Base-by-base conservation (phyloP, 2,888 invertebrate species). In the Platypus cylindrus region DNA sequence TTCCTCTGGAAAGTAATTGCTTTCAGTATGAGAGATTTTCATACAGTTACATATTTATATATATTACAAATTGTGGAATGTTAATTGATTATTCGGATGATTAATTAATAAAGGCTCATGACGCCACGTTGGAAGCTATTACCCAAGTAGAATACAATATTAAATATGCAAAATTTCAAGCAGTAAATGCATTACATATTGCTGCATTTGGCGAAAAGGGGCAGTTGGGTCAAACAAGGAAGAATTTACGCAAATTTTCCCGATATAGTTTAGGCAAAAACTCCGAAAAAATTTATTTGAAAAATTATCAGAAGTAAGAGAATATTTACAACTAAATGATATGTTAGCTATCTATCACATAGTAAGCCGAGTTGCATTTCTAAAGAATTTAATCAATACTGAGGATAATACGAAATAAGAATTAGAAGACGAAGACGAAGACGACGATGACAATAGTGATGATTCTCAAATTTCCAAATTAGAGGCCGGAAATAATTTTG, bases 301-400 rank as follows among this genome's bases (percentile, higher is more conserved):
- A n/a, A n/a, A n/a, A n/a, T n/a, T n/a, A n/a, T n/a, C 27, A 5
- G 32, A 41, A 7, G 32, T 39, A 17, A 31, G 26, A 27, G 23
- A 26, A 12, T 22, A 12, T 16, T 27, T 38, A 4, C 7, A 29
- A 14, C 25, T 43, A 17, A 11, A 14, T 14, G 40, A 44, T 34
- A 25, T 40, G 14, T 37, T 44, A 32, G 27, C 36, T 12, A 29
- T 40, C 12, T 41, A n/a, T n/a, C n/a, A n/a, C n/a, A n/a, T n/a
- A n/a, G n/a, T n/a, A n/a, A n/a, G n/a, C n/a, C n/a, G n/a, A n/a
- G n/a, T n/a, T n/a, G n/a, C n/a, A n/a, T n/a, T n/a, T n/a, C n/a
- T n/a, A n/a, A n/a, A n/a, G n/a, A n/a, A n/a, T n/a, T n/a, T n/a
- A n/a, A n/a, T n/a, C n/a, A n/a, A n/a, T n/a, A n/a, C n/a, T n/a